Evolutionary conservation across 2,797 vertebrate species (phyloP), one percentile per base, ranked within the genome.

Genomic region (Echeneis naucrates): DNA sequence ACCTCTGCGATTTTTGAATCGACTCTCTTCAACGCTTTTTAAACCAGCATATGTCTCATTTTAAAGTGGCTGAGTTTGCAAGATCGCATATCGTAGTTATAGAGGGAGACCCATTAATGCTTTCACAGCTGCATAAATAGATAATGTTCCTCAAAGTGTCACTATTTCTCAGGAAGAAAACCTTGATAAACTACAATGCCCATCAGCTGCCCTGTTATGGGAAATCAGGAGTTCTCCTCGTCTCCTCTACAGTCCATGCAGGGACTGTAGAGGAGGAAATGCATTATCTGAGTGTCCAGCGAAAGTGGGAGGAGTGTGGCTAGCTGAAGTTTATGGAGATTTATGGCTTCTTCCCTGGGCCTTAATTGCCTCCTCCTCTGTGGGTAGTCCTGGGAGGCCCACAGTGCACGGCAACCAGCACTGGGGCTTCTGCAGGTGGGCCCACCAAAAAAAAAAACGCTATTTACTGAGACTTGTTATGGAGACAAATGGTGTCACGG

Each of bases 241-340:
- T 83, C 73, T 60, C 65, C 66, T 83, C 65, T 61, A 62, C 51
- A 76, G 76, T 78, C 81, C 64, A 64, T 88, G 75, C 80, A 77
- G 79, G 81, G 77, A 75, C 66, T 35, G 64, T 35, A 75, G 67
- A 78, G 79, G 75, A 85, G 85, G 78, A 89, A 82, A 88, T 80
- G 84, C 80, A 89, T 92, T 88, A 89, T 92, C 81, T 77, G 75
- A 85, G 85, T 68, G 87, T 82, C 88, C 82, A 85, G 89, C 17
- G 82, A 93, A 92, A 92, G 89, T 87, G 56, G 79, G 87, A 87
- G 83, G 82, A 64, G 86, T 79, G 82, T 58, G 55, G 75, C 81
- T 72, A 12, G 85, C 78, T 94, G 94, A 95, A 92, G 93, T 94
- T 95, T 95, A 94, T 95, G 93, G 94, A 95, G 94, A 95, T 95